A percentile compares a stretch with the other conserved stretches of the same genome.
phyloP scores from a whole-genome alignment of 2,797 vertebrate species.

The Nyctibius grandis region DNA sequence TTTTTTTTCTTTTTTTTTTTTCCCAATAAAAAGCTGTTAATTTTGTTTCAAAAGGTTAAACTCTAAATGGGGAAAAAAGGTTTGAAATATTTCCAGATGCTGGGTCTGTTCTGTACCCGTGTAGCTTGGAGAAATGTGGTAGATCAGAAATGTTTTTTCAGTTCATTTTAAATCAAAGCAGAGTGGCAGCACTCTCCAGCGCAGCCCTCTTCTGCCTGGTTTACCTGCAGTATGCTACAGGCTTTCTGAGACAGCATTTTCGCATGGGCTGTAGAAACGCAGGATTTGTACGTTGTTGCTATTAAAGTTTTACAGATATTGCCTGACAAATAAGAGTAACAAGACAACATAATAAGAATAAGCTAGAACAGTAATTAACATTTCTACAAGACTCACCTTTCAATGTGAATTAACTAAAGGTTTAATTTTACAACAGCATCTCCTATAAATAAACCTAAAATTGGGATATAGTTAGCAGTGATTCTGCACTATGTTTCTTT shows the following conservation, averaged over 20 bases:
- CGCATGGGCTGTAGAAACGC: fast-evolving
- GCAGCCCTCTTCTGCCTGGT: neutral
- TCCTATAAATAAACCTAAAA: neutral
- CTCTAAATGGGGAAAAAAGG: neutral
- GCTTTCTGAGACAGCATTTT: neutral
- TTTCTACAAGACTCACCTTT: neutral
- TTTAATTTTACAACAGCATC: neutral
- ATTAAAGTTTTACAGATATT: neutral
- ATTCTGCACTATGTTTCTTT: neutral
- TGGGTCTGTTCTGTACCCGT: neutral
- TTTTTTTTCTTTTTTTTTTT: neutral
- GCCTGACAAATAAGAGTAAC: neutral
- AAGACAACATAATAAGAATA: neutral
- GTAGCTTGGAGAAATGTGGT: neutral
- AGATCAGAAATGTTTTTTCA: neutral
- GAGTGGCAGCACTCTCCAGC: neutral
- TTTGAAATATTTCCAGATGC: neutral
- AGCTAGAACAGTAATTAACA: neutral
- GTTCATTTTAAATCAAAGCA: neutral
- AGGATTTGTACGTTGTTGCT: neutral
- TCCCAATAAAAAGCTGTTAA: neutral
- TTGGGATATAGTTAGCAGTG: neutral
- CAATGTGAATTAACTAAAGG: neutral
- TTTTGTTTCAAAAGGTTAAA: neutral
- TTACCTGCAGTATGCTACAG: neutral